A percentile compares a stretch with the other conserved stretches of the same genome.
These are phyloP conservation scores for Drosophila sp. DNA, from an alignment of 1,140 invertebrate species.

Conservation along the genomic window DNA sequence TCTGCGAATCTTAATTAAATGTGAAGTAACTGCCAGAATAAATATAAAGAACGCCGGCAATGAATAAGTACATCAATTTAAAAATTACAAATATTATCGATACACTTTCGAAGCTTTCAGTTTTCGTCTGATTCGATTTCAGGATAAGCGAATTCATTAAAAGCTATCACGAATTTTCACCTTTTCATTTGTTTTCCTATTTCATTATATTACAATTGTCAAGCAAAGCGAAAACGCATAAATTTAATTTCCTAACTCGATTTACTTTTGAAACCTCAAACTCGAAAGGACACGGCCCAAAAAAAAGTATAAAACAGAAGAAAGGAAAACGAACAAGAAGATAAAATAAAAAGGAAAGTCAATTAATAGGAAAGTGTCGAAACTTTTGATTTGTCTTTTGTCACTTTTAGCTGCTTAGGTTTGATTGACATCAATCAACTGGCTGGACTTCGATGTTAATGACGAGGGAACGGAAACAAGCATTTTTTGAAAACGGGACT, in stretches of 20 bases:
- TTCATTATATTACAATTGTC: conserved; percentile 20
- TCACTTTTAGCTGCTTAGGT: not conserved
- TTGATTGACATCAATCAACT: conserved; percentile 53
- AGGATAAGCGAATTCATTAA: conserved; percentile 18
- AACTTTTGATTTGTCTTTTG: conserved; percentile 54
- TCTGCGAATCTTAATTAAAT: no score
- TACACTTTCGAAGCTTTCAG: not conserved
- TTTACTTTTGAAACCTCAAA: conserved; percentile 36
- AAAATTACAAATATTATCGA: not conserved
- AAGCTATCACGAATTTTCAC: conserved; percentile 8
- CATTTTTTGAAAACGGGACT: conserved; percentile 2
- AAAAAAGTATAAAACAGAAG: not conserved
- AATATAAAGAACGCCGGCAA: no score
- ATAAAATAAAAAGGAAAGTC: conserved; percentile 26
- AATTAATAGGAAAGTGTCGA: conserved; percentile 57
- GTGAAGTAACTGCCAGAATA: no score
- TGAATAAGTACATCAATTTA: no score
- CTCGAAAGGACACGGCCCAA: conserved; percentile 1
- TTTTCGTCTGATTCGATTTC: not conserved
- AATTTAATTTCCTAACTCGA: conserved; percentile 51
- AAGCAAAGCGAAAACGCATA: conserved; percentile 5
- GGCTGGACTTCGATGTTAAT: conserved; percentile 20
- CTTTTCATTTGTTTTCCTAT: conserved; percentile 4
- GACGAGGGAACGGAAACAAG: conserved; percentile 30
- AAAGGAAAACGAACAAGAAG: conserved; percentile 10